Base-by-base conservation (phyloP, 2,797 vertebrate genomes). In the Tangara arthus region DNA sequence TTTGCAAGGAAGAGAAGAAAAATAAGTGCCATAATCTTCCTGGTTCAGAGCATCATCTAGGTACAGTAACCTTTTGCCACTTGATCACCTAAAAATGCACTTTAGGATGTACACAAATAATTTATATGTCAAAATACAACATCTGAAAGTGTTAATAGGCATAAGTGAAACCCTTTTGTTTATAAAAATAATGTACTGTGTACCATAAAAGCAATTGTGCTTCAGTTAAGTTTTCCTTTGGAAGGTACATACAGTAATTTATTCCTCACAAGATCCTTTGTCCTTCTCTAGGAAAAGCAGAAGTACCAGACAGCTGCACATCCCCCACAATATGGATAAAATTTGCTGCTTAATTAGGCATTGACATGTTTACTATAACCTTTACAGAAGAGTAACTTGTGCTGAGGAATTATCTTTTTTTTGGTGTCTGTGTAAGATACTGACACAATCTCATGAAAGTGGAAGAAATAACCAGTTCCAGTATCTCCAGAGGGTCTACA, bases 301-400 rank as follows among this genome's bases (percentile, higher is more conserved):
- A 98, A 97, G 81, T 83, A 87, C 4, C 89, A 98, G 96, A 95
- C 91, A 96, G 94, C 91, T 77, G 94, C 39, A 91, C 95, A 95
- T 95, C 93, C 97, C 97, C 96, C 95, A 94, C 87, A 95, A 94
- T 96, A 96, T 94, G 94, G 97, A 97, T 90, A 97, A 96, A 96
- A 97, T 97, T 97, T 97, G 96, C 97, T 97, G 97, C 97, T 97
- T 97, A 98, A 98, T 98, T 98, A 97, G 94, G 91, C 97, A 97
- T 97, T 98, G 97, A 96, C 96, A 94, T 97, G 97, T 98, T 98
- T 98, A 97, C 97, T 97, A 94, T 97, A 97, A 97, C 96, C 97
- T 98, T 98, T 98, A 97, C 95, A 97, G 96, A 96, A 97, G 96
- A 97, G 91, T 94, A 97, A 94, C 95, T 97, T 64, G 1, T 94